Evolutionary conservation across 2,113 vertebrate genomes (phyloP).

Genomic region (Clarias magur): DNA sequence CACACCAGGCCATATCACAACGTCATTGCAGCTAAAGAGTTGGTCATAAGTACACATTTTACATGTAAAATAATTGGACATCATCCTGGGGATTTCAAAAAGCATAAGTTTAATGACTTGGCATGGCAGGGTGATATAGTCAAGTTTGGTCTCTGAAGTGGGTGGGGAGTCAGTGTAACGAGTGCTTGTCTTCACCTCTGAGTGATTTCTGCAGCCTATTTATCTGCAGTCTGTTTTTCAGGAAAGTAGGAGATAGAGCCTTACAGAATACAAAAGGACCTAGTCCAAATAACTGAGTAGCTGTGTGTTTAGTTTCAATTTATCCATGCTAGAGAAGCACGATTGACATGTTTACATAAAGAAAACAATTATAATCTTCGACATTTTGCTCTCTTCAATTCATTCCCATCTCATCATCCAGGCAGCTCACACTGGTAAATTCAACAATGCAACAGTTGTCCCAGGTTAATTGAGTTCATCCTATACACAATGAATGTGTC

Average conservation of each 20-base stretch:
- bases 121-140: not conserved
- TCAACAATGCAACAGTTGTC: not conserved
- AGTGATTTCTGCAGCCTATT: not conserved
- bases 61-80: not conserved
- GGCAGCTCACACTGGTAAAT: not conserved
- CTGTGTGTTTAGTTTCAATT: not conserved
- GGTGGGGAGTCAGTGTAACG: not conserved
- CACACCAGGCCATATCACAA: not conserved
- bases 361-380: not conserved
- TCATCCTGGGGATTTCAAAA: not conserved
- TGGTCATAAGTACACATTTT: not conserved
- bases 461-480: not conserved
- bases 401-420: not conserved
- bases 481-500: not conserved
- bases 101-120: not conserved
- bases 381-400: not conserved
- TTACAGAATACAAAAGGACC: not conserved
- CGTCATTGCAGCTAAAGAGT: not conserved
- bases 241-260: not conserved
- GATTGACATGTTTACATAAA: not conserved
- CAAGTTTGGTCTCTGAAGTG: not conserved
- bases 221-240: not conserved
- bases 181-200: not conserved
- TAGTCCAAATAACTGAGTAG: not conserved
- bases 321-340: not conserved